Percentiles rank a stretch among this genome's conserved stretches.
These are phyloP conservation scores for Megastigmus dorsalis DNA, from an alignment of 2,888 invertebrate genomes.

Conservation along the genomic window DNA sequence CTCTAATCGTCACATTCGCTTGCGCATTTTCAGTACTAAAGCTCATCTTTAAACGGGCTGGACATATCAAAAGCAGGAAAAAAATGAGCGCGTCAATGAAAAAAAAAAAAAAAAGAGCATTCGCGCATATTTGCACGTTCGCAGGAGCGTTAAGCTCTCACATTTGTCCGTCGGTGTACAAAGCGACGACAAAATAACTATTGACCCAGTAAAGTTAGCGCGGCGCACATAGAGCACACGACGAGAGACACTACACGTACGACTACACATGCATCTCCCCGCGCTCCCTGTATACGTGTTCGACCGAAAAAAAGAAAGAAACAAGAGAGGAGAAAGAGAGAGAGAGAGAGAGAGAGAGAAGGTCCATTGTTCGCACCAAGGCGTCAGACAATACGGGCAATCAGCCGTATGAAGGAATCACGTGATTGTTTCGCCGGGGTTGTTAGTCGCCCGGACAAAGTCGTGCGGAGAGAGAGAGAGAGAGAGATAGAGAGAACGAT, in stretches of 20 bases:
- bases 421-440: constrained; percentile 66
- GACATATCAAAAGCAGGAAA: no score
- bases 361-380: constrained; percentile 50
- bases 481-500: no score
- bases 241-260: constrained; percentile 10
- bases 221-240: not conserved
- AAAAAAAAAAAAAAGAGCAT: constrained; percentile 21
- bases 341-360: constrained; percentile 10
- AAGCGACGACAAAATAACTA: constrained; percentile 36
- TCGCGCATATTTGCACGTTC: not conserved
- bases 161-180: not conserved
- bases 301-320: constrained; percentile 1
- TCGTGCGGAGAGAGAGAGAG: constrained; percentile 20
- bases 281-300: constrained; percentile 9
- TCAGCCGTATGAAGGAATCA: constrained; percentile 71
- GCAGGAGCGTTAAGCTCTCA: not conserved
- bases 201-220: constrained; percentile 50
- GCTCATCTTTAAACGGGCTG: no score
- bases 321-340: constrained; percentile 48
- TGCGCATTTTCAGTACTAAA: no score
- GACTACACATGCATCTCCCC: not conserved
- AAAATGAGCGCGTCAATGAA: no score
- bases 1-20: no score
- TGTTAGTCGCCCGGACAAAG: constrained; percentile 54
- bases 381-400: constrained; percentile 69